Base-by-base conservation (phyloP, 2,113 vertebrate species). In the Prionailurus viverrinus region DNA sequence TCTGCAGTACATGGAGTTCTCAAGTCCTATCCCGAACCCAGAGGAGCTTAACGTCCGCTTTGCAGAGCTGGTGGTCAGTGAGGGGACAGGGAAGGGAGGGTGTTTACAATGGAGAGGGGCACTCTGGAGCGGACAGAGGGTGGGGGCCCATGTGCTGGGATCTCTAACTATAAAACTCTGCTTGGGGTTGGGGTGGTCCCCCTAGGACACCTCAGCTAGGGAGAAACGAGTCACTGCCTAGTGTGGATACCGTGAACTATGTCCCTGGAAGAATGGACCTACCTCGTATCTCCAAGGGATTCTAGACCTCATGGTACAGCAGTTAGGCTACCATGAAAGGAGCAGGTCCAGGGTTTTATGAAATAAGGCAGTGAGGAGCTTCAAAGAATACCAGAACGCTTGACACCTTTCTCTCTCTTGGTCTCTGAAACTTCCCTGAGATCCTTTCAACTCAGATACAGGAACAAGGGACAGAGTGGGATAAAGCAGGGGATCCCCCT, bases 61-160 rank as follows among this genome's bases (percentile, higher is more conserved):
- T 41, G 99, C 99, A 0, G 99, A 99, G 98, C 99, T 99, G 92
- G 99, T 99, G 99, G 99, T 99, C 98, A 99, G 99, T 99, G 84
- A n/a, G 27, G 39, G 76, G 58, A 11, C 36, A 25, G 68, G 69
- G 39, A 4, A 4, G n/a, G 66, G 63, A n/a, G 16, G 18, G 29
- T 33, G 29, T 7, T 8, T 71, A 11, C 19, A 14, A 2, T 1
- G 61, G 61, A 58, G 45, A 2, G 2, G 29, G 21, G 5, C 19
- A 13, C 15, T 53, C 78, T 31, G 48, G 88, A n/a, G 19, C 1
- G 36, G 31, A 23, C 36, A 41, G 71, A 33, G 58, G 25, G 9
- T 1, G 1, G 79, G 7, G 69, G 12, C 4, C 71, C 11, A 3
- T 13, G 36, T 68, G 18, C 76, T 1, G 36, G 19, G n/a, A 21